phyloP scores from a whole-genome alignment of 2,888 invertebrate genomes.

The Metalampra italica region DNA sequence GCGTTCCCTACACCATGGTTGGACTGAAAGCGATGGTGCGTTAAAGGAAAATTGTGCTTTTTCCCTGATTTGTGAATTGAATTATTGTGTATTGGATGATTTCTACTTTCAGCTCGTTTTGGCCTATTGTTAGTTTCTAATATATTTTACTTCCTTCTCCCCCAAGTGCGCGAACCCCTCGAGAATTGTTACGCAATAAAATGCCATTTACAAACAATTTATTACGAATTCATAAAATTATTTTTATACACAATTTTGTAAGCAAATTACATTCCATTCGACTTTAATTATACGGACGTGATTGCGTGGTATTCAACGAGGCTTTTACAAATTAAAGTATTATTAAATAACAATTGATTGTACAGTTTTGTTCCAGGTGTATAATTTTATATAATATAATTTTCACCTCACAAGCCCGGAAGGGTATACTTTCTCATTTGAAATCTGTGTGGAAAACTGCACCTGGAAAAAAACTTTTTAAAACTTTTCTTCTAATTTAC shows the following conservation, averaged over 20 bases:
- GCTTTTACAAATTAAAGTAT: background rate
- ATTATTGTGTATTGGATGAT: constrained; percentile 44
- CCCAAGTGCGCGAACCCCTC: background rate
- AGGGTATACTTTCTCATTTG: no score
- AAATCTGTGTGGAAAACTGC: no score
- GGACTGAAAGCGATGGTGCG: constrained; percentile 31
- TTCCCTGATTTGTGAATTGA: constrained; percentile 46
- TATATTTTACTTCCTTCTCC: constrained; percentile 4
- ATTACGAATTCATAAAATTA: background rate
- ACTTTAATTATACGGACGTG: background rate
- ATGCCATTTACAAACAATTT: no score
- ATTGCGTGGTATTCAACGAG: background rate
- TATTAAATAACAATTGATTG: no score
- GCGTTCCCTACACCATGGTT: constrained; percentile 11
- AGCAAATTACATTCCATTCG: background rate
- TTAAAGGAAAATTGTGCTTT: constrained; percentile 39
- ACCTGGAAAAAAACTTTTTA: no score
- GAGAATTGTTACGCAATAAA: background rate
- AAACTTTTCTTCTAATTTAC: no score
- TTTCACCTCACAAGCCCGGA: no score
- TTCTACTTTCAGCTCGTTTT: constrained; percentile 26
- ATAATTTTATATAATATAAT: no score
- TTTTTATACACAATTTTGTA: background rate
- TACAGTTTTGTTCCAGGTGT: no score
- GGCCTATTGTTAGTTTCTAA: constrained; percentile 24